phyloP scores from a whole-genome alignment of 2,113 vertebrate genomes.

The Silurus asotus region DNA sequence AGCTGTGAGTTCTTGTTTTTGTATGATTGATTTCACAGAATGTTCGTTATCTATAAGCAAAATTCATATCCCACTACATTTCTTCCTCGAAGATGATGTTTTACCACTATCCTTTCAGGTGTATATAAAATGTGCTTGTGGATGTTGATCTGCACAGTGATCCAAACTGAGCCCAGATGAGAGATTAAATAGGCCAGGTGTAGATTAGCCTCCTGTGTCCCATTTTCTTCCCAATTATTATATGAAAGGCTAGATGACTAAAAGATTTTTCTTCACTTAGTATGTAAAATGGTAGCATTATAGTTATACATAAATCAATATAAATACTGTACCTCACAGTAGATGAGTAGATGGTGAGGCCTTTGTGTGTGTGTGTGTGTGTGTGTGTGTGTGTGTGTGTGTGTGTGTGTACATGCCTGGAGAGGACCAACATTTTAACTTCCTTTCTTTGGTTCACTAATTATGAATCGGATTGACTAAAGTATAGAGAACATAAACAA shows the following conservation, averaged over 20 bases:
- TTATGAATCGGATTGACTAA: slow-evolving; percentile 1
- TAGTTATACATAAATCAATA: neutral
- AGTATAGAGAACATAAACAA: slow-evolving; percentile 17
- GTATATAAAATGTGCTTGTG: neutral
- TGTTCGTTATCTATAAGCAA: no score
- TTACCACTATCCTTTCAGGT: no score
- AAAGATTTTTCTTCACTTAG: neutral
- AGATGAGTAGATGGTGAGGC: neutral
- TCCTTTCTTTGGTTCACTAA: slow-evolving; percentile 9
- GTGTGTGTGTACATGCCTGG: neutral
- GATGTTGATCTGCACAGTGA: neutral
- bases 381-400: neutral
- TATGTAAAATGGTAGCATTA: neutral
- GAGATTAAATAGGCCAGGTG: neutral
- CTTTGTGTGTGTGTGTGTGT: neutral
- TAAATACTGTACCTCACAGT: neutral
- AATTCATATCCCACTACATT: no score
- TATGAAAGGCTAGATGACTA: neutral
- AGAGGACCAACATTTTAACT: slow-evolving; percentile 1
- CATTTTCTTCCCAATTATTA: neutral
- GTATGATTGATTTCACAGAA: no score
- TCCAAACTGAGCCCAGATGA: slow-evolving; percentile 18
- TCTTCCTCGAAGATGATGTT: no score
- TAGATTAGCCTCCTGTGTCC: neutral
- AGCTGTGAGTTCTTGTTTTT: no score